phyloP scores from a whole-genome alignment of 2,888 invertebrate genomes.

The Pheosia gnoma region DNA sequence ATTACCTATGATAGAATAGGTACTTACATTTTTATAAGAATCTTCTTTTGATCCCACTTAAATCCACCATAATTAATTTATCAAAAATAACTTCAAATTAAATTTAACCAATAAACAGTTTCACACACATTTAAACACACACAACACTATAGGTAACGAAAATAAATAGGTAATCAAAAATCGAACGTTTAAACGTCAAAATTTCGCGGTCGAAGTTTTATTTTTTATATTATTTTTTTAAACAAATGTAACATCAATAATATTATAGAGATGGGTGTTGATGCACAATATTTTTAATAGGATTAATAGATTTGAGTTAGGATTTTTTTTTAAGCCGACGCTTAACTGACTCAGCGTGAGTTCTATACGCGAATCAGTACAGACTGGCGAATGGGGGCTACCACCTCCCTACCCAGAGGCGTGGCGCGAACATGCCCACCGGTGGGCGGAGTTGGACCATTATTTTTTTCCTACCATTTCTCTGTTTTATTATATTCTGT shows the following conservation, averaged over 20 bases:
- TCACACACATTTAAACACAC: not conserved
- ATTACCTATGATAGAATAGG: conserved; percentile 6
- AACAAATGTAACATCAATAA: not conserved
- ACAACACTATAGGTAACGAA: not conserved
- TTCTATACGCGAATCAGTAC: conserved; percentile 66
- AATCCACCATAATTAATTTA: conserved; percentile 33
- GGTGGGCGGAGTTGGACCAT: conserved; percentile 56
- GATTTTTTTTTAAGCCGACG: conserved; percentile 39
- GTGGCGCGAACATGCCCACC: conserved; percentile 53
- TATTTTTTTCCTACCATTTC: conserved; percentile 57
- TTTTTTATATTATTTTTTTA: not conserved
- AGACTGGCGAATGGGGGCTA: conserved; percentile 69
- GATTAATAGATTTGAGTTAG: not conserved
- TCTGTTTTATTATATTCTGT: conserved; percentile 64
- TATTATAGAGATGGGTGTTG: not conserved
- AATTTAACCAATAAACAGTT: not conserved
- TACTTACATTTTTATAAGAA: conserved; percentile 36
- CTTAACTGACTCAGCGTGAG: conserved; percentile 48
- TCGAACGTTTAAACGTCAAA: not conserved
- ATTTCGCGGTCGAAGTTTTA: not conserved
- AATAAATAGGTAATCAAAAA: not conserved
- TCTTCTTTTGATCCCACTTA: conserved; percentile 27
- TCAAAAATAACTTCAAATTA: not conserved
- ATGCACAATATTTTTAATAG: not conserved
- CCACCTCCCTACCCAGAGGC: conserved; percentile 59